Percentiles rank a stretch among this genome's conserved stretches.
Conservation (phyloP, 2,888 invertebrate species). For the Tetranychus piercei region DNA sequence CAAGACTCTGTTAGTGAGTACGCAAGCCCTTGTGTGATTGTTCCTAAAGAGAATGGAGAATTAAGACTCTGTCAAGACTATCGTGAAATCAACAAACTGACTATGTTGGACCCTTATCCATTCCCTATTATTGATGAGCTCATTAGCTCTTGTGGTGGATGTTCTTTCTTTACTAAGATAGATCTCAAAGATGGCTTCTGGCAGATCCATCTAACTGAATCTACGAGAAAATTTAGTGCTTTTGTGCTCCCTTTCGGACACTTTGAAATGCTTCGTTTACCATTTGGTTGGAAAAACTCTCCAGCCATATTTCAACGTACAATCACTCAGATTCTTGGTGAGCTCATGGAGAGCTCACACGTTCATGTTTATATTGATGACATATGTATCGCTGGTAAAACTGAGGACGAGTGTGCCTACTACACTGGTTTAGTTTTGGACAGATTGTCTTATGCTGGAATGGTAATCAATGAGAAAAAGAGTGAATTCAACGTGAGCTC, state of each 20-base stretch:
- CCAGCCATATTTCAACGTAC: constrained; percentile 2
- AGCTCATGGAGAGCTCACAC: not conserved
- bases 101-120: not conserved
- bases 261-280: not conserved
- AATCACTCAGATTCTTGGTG: constrained; percentile 3
- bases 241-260: constrained; percentile 9
- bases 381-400: not conserved
- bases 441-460: not conserved
- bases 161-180: not conserved
- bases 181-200: constrained; percentile 11
- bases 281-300: constrained; percentile 13
- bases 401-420: not conserved
- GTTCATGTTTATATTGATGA: constrained; percentile 9
- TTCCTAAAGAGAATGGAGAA: constrained; percentile 2
- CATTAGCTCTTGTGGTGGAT: constrained; percentile 2
- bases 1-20: not conserved
- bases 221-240: not conserved
- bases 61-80: not conserved
- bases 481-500: not conserved
- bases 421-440: not conserved
- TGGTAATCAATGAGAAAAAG: not conserved
- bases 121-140: constrained; percentile 8
- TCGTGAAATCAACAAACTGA: not conserved
- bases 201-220: not conserved
- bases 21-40: not conserved